Percentiles rank a stretch among this genome's conserved stretches.
Evolutionary conservation across 2,797 vertebrate species (phyloP).

Genomic region (Acanthopagrus latus): DNA sequence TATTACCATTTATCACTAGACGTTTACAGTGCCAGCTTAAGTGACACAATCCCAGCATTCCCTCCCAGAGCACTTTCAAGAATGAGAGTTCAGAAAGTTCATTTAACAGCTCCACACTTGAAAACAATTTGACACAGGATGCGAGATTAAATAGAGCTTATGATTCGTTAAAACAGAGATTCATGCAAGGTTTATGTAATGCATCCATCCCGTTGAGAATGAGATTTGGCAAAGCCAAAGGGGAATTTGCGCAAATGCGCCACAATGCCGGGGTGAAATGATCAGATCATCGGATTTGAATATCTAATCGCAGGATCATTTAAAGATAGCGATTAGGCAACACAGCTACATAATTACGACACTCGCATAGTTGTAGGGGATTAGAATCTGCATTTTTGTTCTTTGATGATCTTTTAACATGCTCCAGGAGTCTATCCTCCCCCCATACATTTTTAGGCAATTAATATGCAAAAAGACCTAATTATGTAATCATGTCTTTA

Average conservation of each 20-base stretch:
- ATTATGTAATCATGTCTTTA: constrained; percentile 75
- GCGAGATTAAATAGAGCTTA: constrained; percentile 20
- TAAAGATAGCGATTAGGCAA: constrained; percentile 78
- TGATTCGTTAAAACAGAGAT: constrained; percentile 39
- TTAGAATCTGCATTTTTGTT: constrained; percentile 71
- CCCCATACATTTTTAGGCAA: constrained; percentile 58
- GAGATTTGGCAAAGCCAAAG: constrained; percentile 69
- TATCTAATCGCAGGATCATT: constrained; percentile 77
- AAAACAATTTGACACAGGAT: not conserved
- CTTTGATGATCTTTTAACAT: constrained; percentile 77
- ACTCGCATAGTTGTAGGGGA: constrained; percentile 71
- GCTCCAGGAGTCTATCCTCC: constrained; percentile 48
- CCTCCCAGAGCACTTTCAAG: not conserved
- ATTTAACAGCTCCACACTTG: not conserved
- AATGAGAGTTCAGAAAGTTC: constrained; percentile 24
- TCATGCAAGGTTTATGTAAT: constrained; percentile 70
- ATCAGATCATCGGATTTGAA: constrained; percentile 80
- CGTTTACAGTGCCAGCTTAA: not conserved
- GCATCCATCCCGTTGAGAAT: constrained; percentile 70
- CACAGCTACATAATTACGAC: constrained; percentile 75
- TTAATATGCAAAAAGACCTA: constrained; percentile 75
- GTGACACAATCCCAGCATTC: not conserved
- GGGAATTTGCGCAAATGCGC: constrained; percentile 68
- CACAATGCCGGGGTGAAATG: constrained; percentile 71
- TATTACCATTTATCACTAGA: not conserved